A percentile compares a stretch with the other conserved stretches of the same genome.
Conservation (phyloP, 1,140 invertebrate genomes). For the Orussus abietinus region DNA sequence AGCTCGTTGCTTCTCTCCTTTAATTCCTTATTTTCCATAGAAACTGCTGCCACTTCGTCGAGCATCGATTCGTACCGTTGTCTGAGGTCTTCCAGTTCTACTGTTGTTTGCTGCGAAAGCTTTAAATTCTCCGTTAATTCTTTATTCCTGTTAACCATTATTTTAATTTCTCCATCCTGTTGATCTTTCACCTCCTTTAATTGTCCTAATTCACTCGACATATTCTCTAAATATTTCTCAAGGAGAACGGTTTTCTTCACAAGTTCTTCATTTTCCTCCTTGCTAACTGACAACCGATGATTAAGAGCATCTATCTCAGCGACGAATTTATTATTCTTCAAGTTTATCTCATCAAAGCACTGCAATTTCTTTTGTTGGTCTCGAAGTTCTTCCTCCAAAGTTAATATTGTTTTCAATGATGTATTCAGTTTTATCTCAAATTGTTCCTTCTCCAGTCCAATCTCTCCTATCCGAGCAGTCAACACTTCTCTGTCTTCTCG, state of each 20-base stretch:
- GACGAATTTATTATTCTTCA: constrained; percentile 23
- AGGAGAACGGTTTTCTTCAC: background rate
- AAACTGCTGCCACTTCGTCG: no score
- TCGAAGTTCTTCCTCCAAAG: constrained; percentile 50
- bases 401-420: no score
- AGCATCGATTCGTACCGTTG: no score
- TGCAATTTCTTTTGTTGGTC: constrained; percentile 37
- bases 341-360: constrained; percentile 24
- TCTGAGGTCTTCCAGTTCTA: background rate
- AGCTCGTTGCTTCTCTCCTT: background rate
- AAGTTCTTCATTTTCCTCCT: background rate
- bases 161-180: background rate
- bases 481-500: no score
- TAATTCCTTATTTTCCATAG: no score
- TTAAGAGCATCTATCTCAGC: constrained; percentile 29
- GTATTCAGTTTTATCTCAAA: no score
- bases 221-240: background rate
- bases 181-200: constrained; percentile 1
- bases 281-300: constrained; percentile 1
- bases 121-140: background rate
- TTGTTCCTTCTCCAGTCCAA: no score
- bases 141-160: constrained; percentile 5
- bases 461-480: no score
- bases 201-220: no score
- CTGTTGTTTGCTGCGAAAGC: no score